phyloP scores from a whole-genome alignment of 2,113 vertebrate genomes.

The Lepus timidus region DNA sequence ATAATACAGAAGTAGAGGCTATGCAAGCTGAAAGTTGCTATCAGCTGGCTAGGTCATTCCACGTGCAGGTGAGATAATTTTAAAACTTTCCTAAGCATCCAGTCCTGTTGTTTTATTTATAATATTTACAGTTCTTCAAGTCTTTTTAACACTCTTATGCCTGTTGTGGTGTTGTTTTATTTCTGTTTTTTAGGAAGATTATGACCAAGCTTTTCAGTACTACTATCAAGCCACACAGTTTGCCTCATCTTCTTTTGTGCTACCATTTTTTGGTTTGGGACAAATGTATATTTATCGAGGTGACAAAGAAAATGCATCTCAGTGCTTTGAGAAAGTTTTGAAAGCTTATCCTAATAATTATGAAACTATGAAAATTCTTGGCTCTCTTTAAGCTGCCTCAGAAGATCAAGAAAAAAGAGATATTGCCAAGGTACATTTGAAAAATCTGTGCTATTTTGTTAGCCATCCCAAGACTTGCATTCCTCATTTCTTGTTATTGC shows the following conservation, averaged over 20 bases:
- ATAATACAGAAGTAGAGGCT: slow-evolving; percentile 99
- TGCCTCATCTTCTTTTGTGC: slow-evolving; percentile 97
- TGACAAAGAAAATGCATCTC: slow-evolving; percentile 98
- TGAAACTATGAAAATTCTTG: slow-evolving; percentile 99
- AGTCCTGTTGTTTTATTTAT: slow-evolving; percentile 5
- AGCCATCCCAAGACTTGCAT: neutral
- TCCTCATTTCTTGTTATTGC: slow-evolving; percentile 6
- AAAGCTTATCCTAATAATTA: slow-evolving; percentile 99
- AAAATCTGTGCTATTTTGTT: slow-evolving; percentile 17
- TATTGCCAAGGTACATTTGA: slow-evolving; percentile 93
- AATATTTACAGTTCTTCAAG: neutral
- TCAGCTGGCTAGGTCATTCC: slow-evolving; percentile 97
- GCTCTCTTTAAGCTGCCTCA: slow-evolving; percentile 97
- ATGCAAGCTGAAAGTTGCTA: slow-evolving; percentile 99
- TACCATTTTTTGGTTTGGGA: slow-evolving; percentile 98
- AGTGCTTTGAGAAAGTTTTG: slow-evolving; percentile 99
- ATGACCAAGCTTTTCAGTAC: slow-evolving; percentile 99
- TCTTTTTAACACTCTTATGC: neutral
- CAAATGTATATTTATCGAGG: slow-evolving; percentile 99
- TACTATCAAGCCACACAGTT: slow-evolving; percentile 99
- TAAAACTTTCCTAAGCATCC: neutral
- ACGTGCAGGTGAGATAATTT: slow-evolving; percentile 93
- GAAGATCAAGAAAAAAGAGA: slow-evolving; percentile 99
- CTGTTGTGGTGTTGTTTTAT: slow-evolving; percentile 5
- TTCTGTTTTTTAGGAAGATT: slow-evolving; percentile 93